phyloP scores from a whole-genome alignment of 2,797 vertebrate genomes.

The Sebastiscus tertius region DNA sequence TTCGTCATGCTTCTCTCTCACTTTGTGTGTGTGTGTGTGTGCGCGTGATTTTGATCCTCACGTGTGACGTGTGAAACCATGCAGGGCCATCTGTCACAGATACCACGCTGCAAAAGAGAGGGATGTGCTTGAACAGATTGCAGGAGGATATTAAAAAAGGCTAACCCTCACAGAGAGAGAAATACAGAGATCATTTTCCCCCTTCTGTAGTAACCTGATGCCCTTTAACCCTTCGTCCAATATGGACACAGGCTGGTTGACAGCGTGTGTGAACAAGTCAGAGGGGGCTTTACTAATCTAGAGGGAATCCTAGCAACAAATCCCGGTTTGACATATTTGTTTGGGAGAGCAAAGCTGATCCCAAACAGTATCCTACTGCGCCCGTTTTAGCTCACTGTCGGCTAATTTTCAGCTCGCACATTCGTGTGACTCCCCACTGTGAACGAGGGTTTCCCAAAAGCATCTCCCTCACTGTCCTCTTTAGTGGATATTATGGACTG shows the following conservation, averaged over 20 bases:
- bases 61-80: slow-evolving; percentile 63
- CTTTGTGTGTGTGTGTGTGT: background rate
- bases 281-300: background rate
- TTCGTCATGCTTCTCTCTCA: slow-evolving; percentile 13
- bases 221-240: slow-evolving; percentile 11
- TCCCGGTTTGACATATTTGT: slow-evolving; percentile 4
- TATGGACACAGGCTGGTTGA: background rate
- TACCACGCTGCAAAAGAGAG: slow-evolving; percentile 25
- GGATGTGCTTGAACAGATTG: slow-evolving; percentile 50
- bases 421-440: background rate
- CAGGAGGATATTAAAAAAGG: slow-evolving; percentile 47
- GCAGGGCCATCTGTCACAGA: slow-evolving; percentile 70
- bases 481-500: background rate
- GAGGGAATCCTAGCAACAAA: background rate
- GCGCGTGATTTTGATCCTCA: slow-evolving; percentile 6
- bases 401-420: background rate
- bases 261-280: background rate
- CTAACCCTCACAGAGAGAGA: slow-evolving; percentile 23
- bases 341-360: background rate
- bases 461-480: background rate
- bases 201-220: background rate
- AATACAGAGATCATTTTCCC: slow-evolving; percentile 1
- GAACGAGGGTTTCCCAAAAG: background rate
- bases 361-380: background rate
- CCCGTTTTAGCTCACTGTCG: background rate